phyloP scores from a whole-genome alignment of 2,888 invertebrate genomes.

The Troides helena region DNA sequence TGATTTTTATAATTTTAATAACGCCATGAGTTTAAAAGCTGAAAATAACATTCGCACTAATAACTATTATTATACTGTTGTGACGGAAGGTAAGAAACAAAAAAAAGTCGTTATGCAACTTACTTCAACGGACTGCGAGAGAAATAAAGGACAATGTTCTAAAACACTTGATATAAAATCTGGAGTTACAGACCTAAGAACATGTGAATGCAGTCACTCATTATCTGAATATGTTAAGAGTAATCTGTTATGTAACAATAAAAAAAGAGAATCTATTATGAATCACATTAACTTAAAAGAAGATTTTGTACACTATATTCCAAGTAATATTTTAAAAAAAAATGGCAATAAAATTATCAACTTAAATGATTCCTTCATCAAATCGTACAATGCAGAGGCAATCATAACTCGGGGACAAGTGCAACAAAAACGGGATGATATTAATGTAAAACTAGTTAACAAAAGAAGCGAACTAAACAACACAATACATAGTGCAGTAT shows the following conservation, averaged over 20 bases:
- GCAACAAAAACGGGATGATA: background rate
- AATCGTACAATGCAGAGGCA: background rate
- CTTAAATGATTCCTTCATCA: background rate
- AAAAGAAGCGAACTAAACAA: background rate
- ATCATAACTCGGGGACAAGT: background rate
- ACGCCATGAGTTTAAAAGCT: conserved; percentile 32
- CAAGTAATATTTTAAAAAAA: background rate
- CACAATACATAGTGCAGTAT: background rate
- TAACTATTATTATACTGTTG: conserved; percentile 19
- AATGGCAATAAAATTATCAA: background rate
- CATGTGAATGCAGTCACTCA: background rate
- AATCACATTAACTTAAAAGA: background rate
- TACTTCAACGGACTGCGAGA: background rate
- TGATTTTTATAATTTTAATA: conserved; percentile 48
- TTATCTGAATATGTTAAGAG: background rate
- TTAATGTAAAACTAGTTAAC: background rate
- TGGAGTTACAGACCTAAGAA: conserved; percentile 15
- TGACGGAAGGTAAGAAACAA: conserved; percentile 2
- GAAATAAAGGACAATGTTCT: conserved; percentile 19
- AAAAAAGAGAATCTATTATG: background rate
- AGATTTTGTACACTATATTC: background rate
- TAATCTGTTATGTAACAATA: background rate
- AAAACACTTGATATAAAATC: conserved; percentile 32
- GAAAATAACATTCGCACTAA: conserved; percentile 23
- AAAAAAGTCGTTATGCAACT: background rate